Base-by-base conservation (phyloP, 1,140 invertebrate genomes). In the Lasaia peninsularis region DNA sequence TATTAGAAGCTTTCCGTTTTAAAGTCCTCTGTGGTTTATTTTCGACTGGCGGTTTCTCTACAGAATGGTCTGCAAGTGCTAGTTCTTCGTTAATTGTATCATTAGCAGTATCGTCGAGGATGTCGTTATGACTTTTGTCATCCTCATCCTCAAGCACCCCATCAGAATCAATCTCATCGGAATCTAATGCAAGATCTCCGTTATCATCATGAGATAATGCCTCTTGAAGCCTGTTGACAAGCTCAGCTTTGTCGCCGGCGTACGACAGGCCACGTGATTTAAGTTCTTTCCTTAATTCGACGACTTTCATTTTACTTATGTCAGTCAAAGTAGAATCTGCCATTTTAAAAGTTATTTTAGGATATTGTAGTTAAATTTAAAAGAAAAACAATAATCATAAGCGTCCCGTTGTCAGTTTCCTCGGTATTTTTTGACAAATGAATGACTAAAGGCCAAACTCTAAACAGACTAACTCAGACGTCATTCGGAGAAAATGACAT, bases 221-320 rank as follows among this genome's bases (percentile, higher is more conserved):
- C 37, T 92, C 81, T 73, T 94, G 93, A 48, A 97, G 89, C 65
- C 95, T 91, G 58, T 94, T 93, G 18, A 95, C 85, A 34, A 97
- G 86, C 70, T 96, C 95, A 31, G 91, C 94, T 91, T 96, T 97
- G 75, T 96, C 96, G 9, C 95, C 96, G 40, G 92, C 88, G 11
- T 92, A 92, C 12, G 93, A 87, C 11, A 96, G 84, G 37, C 94
- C 95, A 73, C 94, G 92, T 61, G 92, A 87, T 84, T 96, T 96
- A 24, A 96, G 84, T 83, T 96, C 95, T 69, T 93, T 92, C 67
- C 94, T 95, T 62, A 97, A 88, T 78, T 97, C 95, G 7, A 93
- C 91, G 28, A 95, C 94, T 91, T 95, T 88, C 75, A 90, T 75
- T 72, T 86, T 88, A 49, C 54, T 73, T 21, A 86, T 61, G 62